Evolutionary conservation across 2,888 invertebrate species (phyloP).

Genomic region (Auanema sp.): DNA sequence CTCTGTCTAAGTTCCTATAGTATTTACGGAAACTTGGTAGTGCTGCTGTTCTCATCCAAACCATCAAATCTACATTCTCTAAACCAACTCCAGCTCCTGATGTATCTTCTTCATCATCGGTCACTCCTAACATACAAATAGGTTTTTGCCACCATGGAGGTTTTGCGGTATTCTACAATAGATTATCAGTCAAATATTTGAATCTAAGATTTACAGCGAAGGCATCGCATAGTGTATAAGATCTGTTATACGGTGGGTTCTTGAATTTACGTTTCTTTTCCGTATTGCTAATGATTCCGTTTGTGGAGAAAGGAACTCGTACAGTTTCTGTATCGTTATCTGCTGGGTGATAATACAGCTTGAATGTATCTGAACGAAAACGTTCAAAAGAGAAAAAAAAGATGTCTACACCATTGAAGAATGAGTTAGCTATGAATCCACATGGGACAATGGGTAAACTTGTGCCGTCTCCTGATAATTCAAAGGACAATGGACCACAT

Average conservation of each 20-base stretch:
- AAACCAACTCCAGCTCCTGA: conserved; percentile 72
- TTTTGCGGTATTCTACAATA: conserved; percentile 66
- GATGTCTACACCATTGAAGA: conserved; percentile 82
- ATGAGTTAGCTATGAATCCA: conserved; percentile 96
- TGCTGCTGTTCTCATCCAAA: conserved; percentile 99
- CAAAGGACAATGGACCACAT: conserved; percentile 38
- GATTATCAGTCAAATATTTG: background rate
- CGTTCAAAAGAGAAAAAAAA: background rate
- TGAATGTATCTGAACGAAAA: conserved; percentile 13
- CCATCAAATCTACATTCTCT: conserved; percentile 94
- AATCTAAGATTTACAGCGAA: background rate
- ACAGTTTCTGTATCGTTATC: background rate
- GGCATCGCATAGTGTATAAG: conserved; percentile 2
- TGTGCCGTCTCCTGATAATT: conserved; percentile 8
- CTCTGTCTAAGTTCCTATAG: conserved; percentile 14
- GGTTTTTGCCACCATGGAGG: conserved; percentile 82
- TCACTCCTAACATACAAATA: conserved; percentile 78
- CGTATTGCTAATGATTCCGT: conserved; percentile 86
- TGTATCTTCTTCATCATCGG: background rate
- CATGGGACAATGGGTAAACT: conserved; percentile 82
- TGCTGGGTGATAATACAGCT: conserved; percentile 5
- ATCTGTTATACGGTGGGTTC: conserved; percentile 73
- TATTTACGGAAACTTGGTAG: conserved; percentile 78
- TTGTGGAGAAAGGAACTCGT: conserved; percentile 14
- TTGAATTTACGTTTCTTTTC: conserved; percentile 89